These are phyloP conservation scores for Cydia pomonella DNA, from an alignment of 1,140 invertebrate species.

Conservation along the genomic window DNA sequence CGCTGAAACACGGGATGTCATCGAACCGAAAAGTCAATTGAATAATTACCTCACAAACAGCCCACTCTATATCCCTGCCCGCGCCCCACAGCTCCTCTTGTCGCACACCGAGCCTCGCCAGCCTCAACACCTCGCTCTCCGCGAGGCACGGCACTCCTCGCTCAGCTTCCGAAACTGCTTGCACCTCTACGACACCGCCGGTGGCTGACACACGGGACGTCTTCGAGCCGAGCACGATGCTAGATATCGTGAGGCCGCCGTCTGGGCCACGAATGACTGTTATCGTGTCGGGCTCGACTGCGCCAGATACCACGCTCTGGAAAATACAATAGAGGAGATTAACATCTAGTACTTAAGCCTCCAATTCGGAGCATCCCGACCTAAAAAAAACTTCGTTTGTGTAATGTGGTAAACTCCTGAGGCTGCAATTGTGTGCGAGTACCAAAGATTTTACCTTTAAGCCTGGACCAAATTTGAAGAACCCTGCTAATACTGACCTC, in stretches of 20 bases:
- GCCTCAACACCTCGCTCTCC: slow-evolving; percentile 74
- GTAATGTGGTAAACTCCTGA: too few relatives aligned
- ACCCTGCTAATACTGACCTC: slow-evolving; percentile 80
- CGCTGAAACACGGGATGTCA: slow-evolving; percentile 79
- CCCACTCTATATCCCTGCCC: slow-evolving; percentile 90
- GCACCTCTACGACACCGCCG: slow-evolving; percentile 55
- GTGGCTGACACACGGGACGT: slow-evolving; percentile 76
- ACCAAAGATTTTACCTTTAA: too few relatives aligned
- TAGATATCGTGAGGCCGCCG: slow-evolving; percentile 73
- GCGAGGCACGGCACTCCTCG: slow-evolving; percentile 77
- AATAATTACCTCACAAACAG: slow-evolving; percentile 77
- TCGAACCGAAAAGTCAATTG: slow-evolving; percentile 77
- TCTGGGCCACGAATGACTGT: slow-evolving; percentile 80
- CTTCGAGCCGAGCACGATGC: slow-evolving; percentile 82
- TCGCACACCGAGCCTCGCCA: slow-evolving; percentile 81
- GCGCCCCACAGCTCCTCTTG: slow-evolving; percentile 85
- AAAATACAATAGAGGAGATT: slow-evolving; percentile 44
- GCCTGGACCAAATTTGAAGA: too few relatives aligned
- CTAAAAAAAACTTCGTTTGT: background rate
- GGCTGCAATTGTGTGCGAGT: too few relatives aligned
- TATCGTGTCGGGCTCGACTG: slow-evolving; percentile 88
- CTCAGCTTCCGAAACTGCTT: slow-evolving; percentile 69
- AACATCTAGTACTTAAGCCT: too few relatives aligned
- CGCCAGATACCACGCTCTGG: slow-evolving; percentile 89
- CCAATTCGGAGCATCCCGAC: background rate